A percentile compares a stretch with the other conserved stretches of the same genome.
Evolutionary conservation across 2,113 vertebrate species (phyloP).

Genomic region (Sigmodon hispidus): DNA sequence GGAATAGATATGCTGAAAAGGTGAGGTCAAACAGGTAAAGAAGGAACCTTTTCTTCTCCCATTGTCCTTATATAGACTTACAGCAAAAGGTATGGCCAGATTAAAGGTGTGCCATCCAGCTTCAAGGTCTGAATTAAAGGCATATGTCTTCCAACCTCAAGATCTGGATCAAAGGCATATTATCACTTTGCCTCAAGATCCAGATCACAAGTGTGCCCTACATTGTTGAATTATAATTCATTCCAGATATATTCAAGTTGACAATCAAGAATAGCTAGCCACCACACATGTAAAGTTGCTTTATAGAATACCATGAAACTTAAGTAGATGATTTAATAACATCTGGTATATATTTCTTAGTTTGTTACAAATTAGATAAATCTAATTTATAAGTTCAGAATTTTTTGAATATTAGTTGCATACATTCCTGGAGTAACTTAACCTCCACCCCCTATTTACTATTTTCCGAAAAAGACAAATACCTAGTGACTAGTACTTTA

Average conservation of each 20-base stretch:
- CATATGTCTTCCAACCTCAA: neutral
- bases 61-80: neutral
- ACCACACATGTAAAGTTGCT: neutral
- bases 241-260: neutral
- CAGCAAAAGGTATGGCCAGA: neutral
- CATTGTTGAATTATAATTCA: neutral
- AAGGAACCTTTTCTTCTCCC: neutral
- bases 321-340: slow-evolving; percentile 25
- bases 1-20: neutral
- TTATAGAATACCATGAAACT: neutral
- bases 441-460: neutral
- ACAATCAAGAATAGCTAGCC: neutral
- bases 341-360: neutral
- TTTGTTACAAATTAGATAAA: slow-evolving; percentile 38
- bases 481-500: neutral
- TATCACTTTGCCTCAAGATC: neutral
- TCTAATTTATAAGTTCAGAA: neutral
- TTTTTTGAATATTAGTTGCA: slow-evolving; percentile 2
- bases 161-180: neutral
- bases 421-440: slow-evolving; percentile 22
- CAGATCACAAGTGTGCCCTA: neutral
- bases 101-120: neutral
- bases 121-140: neutral
- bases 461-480: neutral
- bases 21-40: neutral